Evolutionary conservation across 2,888 invertebrate genomes (phyloP).

Genomic region (Cyaniris semiargus): DNA sequence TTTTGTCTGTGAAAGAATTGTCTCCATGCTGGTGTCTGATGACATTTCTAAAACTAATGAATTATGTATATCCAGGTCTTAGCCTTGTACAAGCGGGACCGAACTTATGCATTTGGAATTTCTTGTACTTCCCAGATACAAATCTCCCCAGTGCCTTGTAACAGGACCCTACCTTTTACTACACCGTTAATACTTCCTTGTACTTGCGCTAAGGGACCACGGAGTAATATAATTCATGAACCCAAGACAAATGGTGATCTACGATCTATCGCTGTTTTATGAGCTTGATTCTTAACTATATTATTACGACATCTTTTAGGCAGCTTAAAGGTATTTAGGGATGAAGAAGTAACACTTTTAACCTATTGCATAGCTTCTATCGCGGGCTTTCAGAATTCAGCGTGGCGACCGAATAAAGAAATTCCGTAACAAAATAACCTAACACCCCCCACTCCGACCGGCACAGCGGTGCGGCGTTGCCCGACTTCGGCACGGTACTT

Average conservation of each 20-base stretch:
- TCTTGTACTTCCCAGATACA: not conserved
- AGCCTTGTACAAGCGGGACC: not conserved
- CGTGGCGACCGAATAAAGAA: too few species aligned
- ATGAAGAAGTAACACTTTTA: too few species aligned
- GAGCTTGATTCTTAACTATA: not conserved
- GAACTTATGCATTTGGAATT: conserved; percentile 6
- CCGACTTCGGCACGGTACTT: too few species aligned
- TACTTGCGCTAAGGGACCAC: conserved; percentile 19
- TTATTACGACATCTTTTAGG: not conserved
- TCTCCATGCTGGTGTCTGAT: not conserved
- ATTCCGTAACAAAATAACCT: too few species aligned
- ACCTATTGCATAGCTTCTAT: too few species aligned
- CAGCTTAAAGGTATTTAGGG: not conserved
- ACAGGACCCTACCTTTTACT: conserved; percentile 23
- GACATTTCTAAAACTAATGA: too few species aligned
- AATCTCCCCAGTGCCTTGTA: conserved; percentile 18
- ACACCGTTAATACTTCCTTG: conserved; percentile 15
- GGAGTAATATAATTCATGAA: conserved; percentile 18
- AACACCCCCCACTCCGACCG: too few species aligned
- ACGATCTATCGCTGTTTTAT: not conserved
- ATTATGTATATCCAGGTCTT: not conserved
- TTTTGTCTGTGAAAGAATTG: too few species aligned
- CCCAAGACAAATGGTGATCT: conserved; percentile 10
- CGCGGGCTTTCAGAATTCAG: too few species aligned
- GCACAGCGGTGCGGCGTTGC: too few species aligned